Evolutionary conservation across 2,797 vertebrate genomes (phyloP).

Genomic region (Macropodus opercularis): DNA sequence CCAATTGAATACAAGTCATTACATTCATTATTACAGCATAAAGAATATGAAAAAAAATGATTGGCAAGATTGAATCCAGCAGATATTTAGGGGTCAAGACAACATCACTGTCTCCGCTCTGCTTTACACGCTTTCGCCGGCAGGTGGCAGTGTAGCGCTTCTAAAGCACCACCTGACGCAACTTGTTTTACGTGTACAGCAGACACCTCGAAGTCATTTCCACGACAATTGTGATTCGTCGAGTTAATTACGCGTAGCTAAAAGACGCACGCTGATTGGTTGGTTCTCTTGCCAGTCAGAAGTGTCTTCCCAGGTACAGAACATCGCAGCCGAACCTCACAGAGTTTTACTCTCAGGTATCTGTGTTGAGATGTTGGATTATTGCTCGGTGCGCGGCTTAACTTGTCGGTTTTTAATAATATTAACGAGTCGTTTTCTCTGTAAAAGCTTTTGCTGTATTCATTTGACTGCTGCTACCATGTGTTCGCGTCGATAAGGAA

Average conservation of each 20-base stretch:
- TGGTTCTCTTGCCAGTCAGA: conserved; percentile 19
- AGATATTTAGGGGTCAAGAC: too few relatives aligned
- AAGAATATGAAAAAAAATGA: too few relatives aligned
- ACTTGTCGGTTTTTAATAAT: not conserved
- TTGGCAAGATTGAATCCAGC: too few relatives aligned
- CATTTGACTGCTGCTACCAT: not conserved
- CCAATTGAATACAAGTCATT: too few relatives aligned
- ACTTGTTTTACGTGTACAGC: conserved; percentile 19
- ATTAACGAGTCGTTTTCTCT: conserved; percentile 19
- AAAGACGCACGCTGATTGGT: conserved; percentile 44
- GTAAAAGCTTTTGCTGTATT: not conserved
- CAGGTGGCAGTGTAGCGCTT: conserved; percentile 18
- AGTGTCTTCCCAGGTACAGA: not conserved
- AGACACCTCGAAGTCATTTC: not conserved
- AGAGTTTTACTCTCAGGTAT: conserved; percentile 5
- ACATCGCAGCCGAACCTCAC: conserved; percentile 22
- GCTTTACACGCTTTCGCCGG: conserved; percentile 22
- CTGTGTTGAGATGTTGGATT: not conserved
- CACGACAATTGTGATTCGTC: conserved; percentile 51
- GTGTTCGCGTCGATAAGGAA: conserved; percentile 38
- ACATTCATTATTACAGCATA: too few relatives aligned
- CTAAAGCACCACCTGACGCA: conserved; percentile 40
- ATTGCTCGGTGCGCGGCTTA: not conserved
- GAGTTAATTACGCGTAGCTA: rapidly evolving
- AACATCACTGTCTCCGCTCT: not conserved